Evolutionary conservation across 2,113 vertebrate genomes (phyloP).

Genomic region (Crotalus horridus): DNA sequence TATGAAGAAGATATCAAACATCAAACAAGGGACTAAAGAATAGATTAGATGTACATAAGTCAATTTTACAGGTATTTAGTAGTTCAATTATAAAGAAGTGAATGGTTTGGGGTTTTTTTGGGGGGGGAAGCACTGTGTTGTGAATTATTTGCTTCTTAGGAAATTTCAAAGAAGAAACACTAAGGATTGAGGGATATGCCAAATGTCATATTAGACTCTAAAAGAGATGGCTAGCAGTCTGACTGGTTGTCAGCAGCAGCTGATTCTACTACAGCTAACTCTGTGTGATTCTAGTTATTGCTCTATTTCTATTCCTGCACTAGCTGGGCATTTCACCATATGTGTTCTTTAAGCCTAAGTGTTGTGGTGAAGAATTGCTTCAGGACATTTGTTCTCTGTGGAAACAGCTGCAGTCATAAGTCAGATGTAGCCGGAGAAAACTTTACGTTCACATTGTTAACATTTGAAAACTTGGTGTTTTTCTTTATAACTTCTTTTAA

Average conservation of each 20-base stretch:
- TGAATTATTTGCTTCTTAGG: background rate
- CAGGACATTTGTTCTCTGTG: constrained; percentile 4
- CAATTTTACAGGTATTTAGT: background rate
- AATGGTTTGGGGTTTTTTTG: background rate
- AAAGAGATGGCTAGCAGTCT: background rate
- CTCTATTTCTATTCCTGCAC: accelerated
- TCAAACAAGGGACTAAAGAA: background rate
- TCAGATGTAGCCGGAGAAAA: background rate
- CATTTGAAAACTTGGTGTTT: background rate
- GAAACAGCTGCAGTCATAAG: constrained; percentile 40
- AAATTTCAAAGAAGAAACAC: background rate
- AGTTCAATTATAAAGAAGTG: background rate
- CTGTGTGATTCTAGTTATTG: background rate
- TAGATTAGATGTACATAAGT: background rate
- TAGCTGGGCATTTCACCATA: background rate
- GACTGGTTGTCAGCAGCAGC: constrained; percentile 59
- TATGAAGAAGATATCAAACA: background rate
- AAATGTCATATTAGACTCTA: constrained; percentile 4
- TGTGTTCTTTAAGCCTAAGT: background rate
- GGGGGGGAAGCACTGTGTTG: background rate
- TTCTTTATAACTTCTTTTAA: background rate
- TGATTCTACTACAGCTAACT: constrained; percentile 58
- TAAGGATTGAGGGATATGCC: background rate
- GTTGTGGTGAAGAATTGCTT: background rate
- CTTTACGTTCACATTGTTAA: background rate